A percentile compares a stretch with the other conserved stretches of the same genome.
phyloP scores from a whole-genome alignment of 2,888 invertebrate genomes.

The Dolichomitus sp. region DNA sequence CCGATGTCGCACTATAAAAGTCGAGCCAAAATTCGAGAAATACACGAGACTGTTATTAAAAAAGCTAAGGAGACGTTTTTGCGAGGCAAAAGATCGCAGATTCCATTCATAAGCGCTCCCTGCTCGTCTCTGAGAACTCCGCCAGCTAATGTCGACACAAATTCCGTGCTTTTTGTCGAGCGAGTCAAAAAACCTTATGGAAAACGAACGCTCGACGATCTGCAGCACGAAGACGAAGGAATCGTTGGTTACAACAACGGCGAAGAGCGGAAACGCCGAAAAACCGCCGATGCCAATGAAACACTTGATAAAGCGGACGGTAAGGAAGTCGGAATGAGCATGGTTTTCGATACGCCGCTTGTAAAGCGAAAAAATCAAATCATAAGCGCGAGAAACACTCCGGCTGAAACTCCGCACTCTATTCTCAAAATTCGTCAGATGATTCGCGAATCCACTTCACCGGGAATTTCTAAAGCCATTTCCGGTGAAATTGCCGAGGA shows the following conservation, averaged over 20 bases:
- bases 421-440: constrained; percentile 83
- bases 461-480: constrained; percentile 39
- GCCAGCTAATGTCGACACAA: constrained; percentile 64
- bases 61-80: constrained; percentile 81
- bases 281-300: constrained; percentile 20
- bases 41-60: constrained; percentile 77
- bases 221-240: constrained; percentile 62
- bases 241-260: constrained; percentile 26
- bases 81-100: constrained; percentile 73
- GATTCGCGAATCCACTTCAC: constrained; percentile 77
- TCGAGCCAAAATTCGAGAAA: constrained; percentile 65
- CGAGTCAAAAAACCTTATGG: constrained; percentile 53
- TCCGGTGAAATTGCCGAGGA: constrained; percentile 50
- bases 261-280: constrained; percentile 64
- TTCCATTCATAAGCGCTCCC: constrained; percentile 83
- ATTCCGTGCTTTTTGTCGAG: constrained; percentile 77
- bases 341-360: constrained; percentile 80
- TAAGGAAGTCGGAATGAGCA: constrained; percentile 66
- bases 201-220: constrained; percentile 77
- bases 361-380: constrained; percentile 77
- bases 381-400: constrained; percentile 34
- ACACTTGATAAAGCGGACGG: constrained; percentile 9
- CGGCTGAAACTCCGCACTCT: constrained; percentile 81
- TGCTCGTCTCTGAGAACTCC: constrained; percentile 74
- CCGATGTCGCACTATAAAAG: constrained; percentile 81